Base-by-base conservation (phyloP, 1,140 invertebrate species). In the Trialeurodes vaporariorum region DNA sequence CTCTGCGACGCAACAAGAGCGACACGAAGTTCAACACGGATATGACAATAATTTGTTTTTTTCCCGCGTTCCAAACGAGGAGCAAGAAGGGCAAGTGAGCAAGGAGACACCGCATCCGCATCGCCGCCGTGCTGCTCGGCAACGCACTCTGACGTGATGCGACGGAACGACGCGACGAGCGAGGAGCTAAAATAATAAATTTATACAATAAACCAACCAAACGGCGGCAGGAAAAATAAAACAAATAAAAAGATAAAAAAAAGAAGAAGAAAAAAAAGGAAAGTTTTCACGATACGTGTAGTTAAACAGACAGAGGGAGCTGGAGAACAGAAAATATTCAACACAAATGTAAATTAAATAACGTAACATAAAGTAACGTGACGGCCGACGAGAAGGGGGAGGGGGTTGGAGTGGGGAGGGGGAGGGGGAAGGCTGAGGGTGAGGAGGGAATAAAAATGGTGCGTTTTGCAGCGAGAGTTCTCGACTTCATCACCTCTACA, bases 331-430 rank as follows among this genome's bases (percentile, higher is more conserved):
- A 49, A 49, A n/a, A n/a, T n/a, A 49, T 49, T 9, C 17, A 49
- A 49, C 34, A 49, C 34, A 49, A 49, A 49, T 49, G 34, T 49
- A 49, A 49, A 49, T 49, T 49, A 49, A 49, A 49, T 49, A 49
- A 49, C 34, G 17, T 49, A 49, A 49, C 34, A n/a, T n/a, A n/a
- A n/a, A n/a, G n/a, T n/a, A n/a, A n/a, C n/a, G n/a, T n/a, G n/a
- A n/a, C n/a, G n/a, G n/a, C n/a, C n/a, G n/a, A n/a, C n/a, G n/a
- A n/a, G n/a, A n/a, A n/a, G n/a, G n/a, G n/a, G n/a, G n/a, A n/a
- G n/a, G n/a, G n/a, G n/a, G n/a, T n/a, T n/a, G n/a, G n/a, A n/a
- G n/a, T n/a, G n/a, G n/a, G n/a, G n/a, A n/a, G n/a, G n/a, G n/a
- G n/a, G n/a, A n/a, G n/a, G n/a, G n/a, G n/a, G n/a, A n/a, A n/a